Evolutionary conservation across 2,113 vertebrate species (phyloP).

Genomic region (Oreocharis arfaki): DNA sequence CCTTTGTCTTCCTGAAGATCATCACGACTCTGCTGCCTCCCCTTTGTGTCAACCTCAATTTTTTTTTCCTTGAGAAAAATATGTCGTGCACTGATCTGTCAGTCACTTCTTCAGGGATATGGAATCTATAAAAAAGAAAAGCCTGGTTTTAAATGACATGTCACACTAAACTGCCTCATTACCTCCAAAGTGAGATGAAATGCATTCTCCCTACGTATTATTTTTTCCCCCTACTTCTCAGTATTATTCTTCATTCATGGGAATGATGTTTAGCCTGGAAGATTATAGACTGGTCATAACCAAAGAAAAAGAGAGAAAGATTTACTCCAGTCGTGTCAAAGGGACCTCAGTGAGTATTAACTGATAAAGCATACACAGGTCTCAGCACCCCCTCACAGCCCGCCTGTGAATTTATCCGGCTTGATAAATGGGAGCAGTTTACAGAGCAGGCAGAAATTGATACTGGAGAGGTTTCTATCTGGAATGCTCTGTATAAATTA

Average conservation of each 20-base stretch:
- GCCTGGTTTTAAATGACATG: constrained; percentile 62
- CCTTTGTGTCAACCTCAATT: neutral
- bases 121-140: constrained; percentile 56
- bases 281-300: constrained; percentile 57
- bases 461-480: neutral
- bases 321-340: constrained; percentile 37
- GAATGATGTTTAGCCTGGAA: constrained; percentile 3
- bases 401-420: neutral
- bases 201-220: neutral
- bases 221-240: constrained; percentile 24
- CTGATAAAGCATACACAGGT: constrained; percentile 31
- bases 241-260: constrained; percentile 37
- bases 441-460: constrained; percentile 36
- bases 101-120: constrained; percentile 25
- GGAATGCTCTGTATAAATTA: constrained; percentile 7
- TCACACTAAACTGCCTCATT: constrained; percentile 67
- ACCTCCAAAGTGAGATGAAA: constrained; percentile 64
- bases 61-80: constrained; percentile 13
- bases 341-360: constrained; percentile 30
- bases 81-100: constrained; percentile 25
- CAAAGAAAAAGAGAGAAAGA: constrained; percentile 43
- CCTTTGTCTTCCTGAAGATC: neutral
- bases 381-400: neutral
- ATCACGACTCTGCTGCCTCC: neutral
- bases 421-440: constrained; percentile 45